Evolutionary conservation across 2,113 vertebrate species (phyloP).

Genomic region (Onychostoma macrolepis): DNA sequence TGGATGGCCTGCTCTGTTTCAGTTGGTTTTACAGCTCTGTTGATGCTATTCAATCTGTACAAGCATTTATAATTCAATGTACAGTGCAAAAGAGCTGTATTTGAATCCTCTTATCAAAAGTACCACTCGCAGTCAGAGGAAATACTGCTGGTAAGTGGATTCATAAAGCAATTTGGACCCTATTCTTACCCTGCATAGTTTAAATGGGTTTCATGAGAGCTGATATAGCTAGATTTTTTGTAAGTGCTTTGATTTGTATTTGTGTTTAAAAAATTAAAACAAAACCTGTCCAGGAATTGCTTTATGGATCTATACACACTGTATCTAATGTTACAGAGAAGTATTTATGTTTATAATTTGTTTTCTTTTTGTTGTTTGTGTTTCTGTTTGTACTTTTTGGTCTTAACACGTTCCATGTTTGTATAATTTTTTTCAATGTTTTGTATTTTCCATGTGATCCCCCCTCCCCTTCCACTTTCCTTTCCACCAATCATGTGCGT

Average conservation of each 20-base stretch:
- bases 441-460: constrained; percentile 91
- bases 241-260: constrained; percentile 6
- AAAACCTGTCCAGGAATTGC: constrained; percentile 43
- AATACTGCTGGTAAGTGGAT: constrained; percentile 61
- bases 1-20: constrained; percentile 27
- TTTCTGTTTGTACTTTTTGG: constrained; percentile 69
- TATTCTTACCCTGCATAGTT: background rate
- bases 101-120: constrained; percentile 34
- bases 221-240: background rate
- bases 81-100: constrained; percentile 25
- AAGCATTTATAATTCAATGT: constrained; percentile 31
- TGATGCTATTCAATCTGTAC: constrained; percentile 27
- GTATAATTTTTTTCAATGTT: constrained; percentile 94
- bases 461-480: constrained; percentile 81
- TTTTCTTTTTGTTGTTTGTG: constrained; percentile 60
- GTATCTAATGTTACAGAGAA: constrained; percentile 44
- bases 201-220: background rate
- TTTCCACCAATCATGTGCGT: constrained; percentile 98
- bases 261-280: background rate
- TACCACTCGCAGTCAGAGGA: constrained; percentile 56
- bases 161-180: constrained; percentile 62
- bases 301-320: constrained; percentile 45
- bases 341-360: constrained; percentile 55
- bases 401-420: constrained; percentile 92
- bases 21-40: constrained; percentile 3